phyloP scores from a whole-genome alignment of 2,888 invertebrate species.

The Catonia carolina region DNA sequence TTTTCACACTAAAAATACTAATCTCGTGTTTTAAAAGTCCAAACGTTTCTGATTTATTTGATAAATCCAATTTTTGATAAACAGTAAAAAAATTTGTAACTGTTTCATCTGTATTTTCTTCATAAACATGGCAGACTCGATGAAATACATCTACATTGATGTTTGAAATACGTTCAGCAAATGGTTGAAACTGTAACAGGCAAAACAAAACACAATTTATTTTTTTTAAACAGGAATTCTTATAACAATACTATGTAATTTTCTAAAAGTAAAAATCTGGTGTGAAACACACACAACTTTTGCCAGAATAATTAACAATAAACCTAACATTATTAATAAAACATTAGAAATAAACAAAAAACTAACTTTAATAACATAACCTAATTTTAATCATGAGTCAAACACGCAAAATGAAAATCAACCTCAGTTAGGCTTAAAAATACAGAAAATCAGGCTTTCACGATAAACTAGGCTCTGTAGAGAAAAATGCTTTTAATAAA shows the following conservation, averaged over 20 bases:
- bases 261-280: constrained; percentile 20
- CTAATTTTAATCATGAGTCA: too few relatives aligned
- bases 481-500: too few relatives aligned
- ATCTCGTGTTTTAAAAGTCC: constrained; percentile 69
- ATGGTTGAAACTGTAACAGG: constrained; percentile 68
- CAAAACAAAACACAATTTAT: constrained; percentile 23
- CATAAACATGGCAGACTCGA: constrained; percentile 70
- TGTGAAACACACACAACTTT: too few relatives aligned
- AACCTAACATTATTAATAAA: too few relatives aligned
- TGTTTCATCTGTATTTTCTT: constrained; percentile 53
- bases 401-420: too few relatives aligned
- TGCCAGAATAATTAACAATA: not conserved
- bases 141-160: constrained; percentile 85
- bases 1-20: constrained; percentile 58
- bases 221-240: constrained; percentile 13
- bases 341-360: too few relatives aligned
- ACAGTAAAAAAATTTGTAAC: constrained; percentile 77
- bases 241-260: constrained; percentile 12
- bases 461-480: too few relatives aligned
- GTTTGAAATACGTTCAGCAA: constrained; percentile 76
- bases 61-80: constrained; percentile 79
- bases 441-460: too few relatives aligned
- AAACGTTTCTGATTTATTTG: constrained; percentile 81
- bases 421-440: too few relatives aligned
- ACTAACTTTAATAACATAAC: too few relatives aligned